These are phyloP conservation scores for Cirrhinus mrigala DNA, from an alignment of 2,797 vertebrate species.

Conservation along the genomic window DNA sequence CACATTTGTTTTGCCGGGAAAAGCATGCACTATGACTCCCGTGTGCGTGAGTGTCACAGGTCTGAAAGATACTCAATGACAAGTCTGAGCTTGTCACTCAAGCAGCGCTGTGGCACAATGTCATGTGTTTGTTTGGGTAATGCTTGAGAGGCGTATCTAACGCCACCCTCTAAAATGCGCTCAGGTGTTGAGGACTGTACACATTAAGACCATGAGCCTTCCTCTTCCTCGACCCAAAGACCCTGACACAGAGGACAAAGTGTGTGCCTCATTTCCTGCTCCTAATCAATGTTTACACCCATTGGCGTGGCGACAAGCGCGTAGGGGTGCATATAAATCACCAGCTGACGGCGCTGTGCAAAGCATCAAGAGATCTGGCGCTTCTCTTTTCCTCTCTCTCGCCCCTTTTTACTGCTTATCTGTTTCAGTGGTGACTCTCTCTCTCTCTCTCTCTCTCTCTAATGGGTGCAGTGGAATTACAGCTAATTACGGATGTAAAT, in stretches of 20 bases:
- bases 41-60: slow-evolving; percentile 36
- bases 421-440: slow-evolving; percentile 57
- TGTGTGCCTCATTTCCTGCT: slow-evolving; percentile 81
- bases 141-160: slow-evolving; percentile 76
- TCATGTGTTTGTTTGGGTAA: slow-evolving; percentile 65
- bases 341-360: slow-evolving; percentile 66
- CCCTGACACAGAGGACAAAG: slow-evolving; percentile 77
- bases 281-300: slow-evolving; percentile 81
- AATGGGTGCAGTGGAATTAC: slow-evolving; percentile 87
- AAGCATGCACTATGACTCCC: slow-evolving; percentile 70
- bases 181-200: slow-evolving; percentile 79
- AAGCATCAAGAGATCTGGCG: slow-evolving; percentile 58
- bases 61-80: slow-evolving; percentile 52
- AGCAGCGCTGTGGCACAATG: slow-evolving; percentile 57
- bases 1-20: slow-evolving; percentile 47
- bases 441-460: slow-evolving; percentile 70
- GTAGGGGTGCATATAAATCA: slow-evolving; percentile 79
- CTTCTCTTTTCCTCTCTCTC: slow-evolving; percentile 53
- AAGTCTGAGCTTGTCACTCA: slow-evolving; percentile 65
- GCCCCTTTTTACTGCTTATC: slow-evolving; percentile 56
- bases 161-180: slow-evolving; percentile 81
- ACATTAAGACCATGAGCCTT: slow-evolving; percentile 73
- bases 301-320: slow-evolving; percentile 67
- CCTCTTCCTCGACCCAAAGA: slow-evolving; percentile 72
- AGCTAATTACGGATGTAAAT: slow-evolving; percentile 94